Evolutionary conservation across 2,797 vertebrate genomes (phyloP).

Genomic region (Sylvilagus floridanus): DNA sequence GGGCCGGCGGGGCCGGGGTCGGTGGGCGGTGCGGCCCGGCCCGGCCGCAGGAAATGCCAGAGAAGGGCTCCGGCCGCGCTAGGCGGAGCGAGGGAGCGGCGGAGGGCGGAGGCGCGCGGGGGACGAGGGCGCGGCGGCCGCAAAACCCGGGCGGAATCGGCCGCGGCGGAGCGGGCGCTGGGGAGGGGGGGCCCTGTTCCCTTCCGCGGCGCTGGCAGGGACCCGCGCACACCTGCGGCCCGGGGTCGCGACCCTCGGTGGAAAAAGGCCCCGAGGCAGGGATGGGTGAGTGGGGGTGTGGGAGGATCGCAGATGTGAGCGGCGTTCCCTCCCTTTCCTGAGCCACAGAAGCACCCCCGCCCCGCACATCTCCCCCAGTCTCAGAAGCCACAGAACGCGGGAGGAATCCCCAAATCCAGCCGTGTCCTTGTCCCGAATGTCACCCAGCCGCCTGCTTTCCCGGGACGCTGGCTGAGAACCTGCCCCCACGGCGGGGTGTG

Average conservation of each 20-base stretch:
- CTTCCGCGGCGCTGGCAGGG: neutral
- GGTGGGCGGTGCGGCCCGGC: conserved; percentile 77
- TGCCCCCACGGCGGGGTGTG: no score
- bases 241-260: accelerated
- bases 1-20: conserved; percentile 66
- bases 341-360: neutral
- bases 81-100: conserved; percentile 71
- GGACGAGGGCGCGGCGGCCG: conserved; percentile 81
- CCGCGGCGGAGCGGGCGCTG: neutral
- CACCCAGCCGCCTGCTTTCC: no score
- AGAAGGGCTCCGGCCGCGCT: conserved; percentile 79
- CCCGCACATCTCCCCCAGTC: neutral
- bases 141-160: conserved; percentile 70
- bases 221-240: neutral
- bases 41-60: conserved; percentile 89
- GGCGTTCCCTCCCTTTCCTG: neutral
- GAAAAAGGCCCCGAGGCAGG: neutral
- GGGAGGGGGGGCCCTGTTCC: neutral
- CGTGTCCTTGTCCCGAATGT: no score
- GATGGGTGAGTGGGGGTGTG: neutral
- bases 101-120: neutral
- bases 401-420: neutral
- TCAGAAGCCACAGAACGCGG: neutral
- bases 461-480: neutral
- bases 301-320: no score